These are phyloP conservation scores for Musca vetustissima DNA, from an alignment of 1,140 invertebrate genomes.

Conservation along the genomic window DNA sequence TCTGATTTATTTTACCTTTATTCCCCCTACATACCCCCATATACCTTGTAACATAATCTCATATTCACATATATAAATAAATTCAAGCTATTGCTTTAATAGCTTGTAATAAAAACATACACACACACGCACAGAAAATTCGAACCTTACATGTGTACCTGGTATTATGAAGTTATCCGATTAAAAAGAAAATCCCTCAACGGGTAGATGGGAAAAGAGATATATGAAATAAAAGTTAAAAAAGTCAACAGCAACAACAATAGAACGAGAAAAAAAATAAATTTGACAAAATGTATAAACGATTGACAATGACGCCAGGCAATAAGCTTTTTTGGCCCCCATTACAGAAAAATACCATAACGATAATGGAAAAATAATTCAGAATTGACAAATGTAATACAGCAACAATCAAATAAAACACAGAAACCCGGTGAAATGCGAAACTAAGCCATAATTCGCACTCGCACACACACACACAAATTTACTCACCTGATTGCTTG, in stretches of 20 bases:
- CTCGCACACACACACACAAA: background rate
- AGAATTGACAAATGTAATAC: conserved; percentile 21
- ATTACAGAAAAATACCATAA: conserved; percentile 13
- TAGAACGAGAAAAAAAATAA: background rate
- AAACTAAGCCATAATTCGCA: background rate
- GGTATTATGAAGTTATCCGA: conserved; percentile 18
- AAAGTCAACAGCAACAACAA: no score
- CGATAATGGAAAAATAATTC: conserved; percentile 20
- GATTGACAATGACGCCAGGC: conserved; percentile 16
- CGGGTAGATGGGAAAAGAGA: no score
- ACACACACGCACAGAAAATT: no score
- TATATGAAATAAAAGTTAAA: no score
- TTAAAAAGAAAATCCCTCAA: background rate
- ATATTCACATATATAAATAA: no score
- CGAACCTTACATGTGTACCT: background rate
- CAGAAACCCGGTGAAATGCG: background rate
- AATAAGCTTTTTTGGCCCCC: conserved; percentile 13
- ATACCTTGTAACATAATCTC: no score
- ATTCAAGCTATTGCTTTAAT: no score
- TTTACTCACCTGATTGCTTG: no score
- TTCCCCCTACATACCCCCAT: no score
- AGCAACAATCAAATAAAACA: conserved; percentile 17
- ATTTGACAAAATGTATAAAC: conserved; percentile 13
- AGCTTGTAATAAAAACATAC: no score
- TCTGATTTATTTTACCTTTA: no score